Evolutionary conservation across 2,113 vertebrate genomes (phyloP).

Genomic region (Pygoscelis antarcticus): DNA sequence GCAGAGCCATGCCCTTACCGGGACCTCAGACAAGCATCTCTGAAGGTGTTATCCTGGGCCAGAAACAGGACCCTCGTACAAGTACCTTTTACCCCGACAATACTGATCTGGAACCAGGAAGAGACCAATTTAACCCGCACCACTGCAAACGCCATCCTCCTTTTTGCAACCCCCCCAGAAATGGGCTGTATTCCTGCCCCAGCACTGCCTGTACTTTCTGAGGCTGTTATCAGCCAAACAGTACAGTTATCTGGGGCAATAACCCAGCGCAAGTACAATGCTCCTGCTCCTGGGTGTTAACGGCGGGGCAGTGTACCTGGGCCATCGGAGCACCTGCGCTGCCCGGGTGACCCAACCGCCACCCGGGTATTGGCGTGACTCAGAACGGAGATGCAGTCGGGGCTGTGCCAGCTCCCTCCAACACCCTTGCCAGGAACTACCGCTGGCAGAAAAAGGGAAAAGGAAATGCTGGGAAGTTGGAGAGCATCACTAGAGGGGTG

Average conservation of each 20-base stretch:
- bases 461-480: neutral
- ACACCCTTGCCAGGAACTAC: neutral
- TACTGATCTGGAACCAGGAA: neutral
- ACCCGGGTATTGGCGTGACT: neutral
- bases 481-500: neutral
- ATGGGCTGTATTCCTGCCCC: neutral
- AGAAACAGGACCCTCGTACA: neutral
- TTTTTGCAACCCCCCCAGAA: neutral
- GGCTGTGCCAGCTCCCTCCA: neutral
- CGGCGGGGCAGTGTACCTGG: neutral
- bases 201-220: neutral
- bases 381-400: neutral
- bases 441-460: neutral
- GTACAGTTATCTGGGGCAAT: neutral
- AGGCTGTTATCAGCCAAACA: neutral
- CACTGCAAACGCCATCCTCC: neutral
- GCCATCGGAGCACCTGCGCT: neutral
- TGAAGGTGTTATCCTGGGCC: neutral
- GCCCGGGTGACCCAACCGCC: neutral
- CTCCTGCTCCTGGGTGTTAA: neutral
- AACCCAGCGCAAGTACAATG: fast-evolving
- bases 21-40: neutral
- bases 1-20: neutral
- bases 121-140: neutral
- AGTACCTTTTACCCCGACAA: neutral